Percentiles rank a stretch among this genome's conserved stretches.
These are phyloP conservation scores for Oenanthe melanoleuca DNA, from an alignment of 2,113 vertebrate genomes.

Conservation along the genomic window DNA sequence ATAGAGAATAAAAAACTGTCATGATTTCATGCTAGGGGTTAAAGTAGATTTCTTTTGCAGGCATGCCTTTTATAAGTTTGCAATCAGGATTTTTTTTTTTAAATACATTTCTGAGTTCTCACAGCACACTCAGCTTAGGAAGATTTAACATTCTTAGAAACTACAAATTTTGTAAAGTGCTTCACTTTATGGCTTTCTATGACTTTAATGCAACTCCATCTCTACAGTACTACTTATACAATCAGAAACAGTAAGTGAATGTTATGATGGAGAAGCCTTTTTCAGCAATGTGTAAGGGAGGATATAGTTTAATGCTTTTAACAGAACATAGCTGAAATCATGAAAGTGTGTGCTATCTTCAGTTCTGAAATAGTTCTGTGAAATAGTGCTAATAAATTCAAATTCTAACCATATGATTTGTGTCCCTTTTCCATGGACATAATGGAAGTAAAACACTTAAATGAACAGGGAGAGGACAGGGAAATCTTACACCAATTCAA, in stretches of 20 bases:
- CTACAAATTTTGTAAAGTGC: conserved; percentile 12
- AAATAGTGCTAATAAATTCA: conserved; percentile 4
- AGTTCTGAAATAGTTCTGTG: background rate
- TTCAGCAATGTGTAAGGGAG: background rate
- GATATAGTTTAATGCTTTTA: background rate
- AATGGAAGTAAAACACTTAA: background rate
- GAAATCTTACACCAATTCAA: background rate
- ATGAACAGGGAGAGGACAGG: background rate
- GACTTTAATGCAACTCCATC: background rate
- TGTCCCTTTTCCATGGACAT: background rate
- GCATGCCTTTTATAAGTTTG: background rate
- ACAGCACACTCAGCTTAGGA: background rate
- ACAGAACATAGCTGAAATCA: background rate
- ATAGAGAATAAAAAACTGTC: background rate
- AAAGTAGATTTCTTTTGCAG: background rate
- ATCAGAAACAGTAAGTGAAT: conserved; percentile 24
- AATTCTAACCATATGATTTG: background rate
- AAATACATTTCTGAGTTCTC: background rate
- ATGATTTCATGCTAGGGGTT: background rate
- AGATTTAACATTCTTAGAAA: conserved; percentile 16
- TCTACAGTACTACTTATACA: background rate
- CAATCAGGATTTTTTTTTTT: background rate
- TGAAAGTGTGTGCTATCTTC: background rate
- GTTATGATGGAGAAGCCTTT: background rate
- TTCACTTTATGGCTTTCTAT: conserved; percentile 34